Evolutionary conservation across 2,888 invertebrate species (phyloP).

Genomic region (Standfussiana lucernea): DNA sequence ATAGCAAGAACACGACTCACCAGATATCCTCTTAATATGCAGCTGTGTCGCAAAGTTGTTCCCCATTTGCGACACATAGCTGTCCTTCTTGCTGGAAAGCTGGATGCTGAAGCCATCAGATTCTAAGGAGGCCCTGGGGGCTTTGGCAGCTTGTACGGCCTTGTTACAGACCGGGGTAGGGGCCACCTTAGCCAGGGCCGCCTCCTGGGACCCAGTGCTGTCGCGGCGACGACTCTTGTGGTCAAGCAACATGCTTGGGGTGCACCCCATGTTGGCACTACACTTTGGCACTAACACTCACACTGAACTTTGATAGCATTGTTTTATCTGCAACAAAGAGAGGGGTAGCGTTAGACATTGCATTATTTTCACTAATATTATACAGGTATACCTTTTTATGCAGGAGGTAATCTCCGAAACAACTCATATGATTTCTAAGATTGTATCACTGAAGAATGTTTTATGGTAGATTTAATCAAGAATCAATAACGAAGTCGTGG

Average conservation of each 20-base stretch:
- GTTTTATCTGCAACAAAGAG: conserved; percentile 80
- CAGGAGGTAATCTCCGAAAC: not conserved
- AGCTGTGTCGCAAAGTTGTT: conserved; percentile 89
- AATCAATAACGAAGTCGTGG: not conserved
- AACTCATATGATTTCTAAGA: not conserved
- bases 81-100: conserved; percentile 88
- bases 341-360: conserved; percentile 19
- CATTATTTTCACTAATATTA: not conserved
- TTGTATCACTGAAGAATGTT: not conserved
- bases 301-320: conserved; percentile 77
- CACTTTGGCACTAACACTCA: conserved; percentile 86
- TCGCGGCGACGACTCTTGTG: conserved; percentile 91
- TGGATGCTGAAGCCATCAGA: conserved; percentile 90
- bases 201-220: conserved; percentile 89
- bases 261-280: conserved; percentile 91
- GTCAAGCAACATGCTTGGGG: conserved; percentile 92
- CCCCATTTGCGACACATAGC: conserved; percentile 90
- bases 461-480: not conserved
- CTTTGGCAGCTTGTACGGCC: conserved; percentile 86
- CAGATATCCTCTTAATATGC: conserved; percentile 89
- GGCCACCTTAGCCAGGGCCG: conserved; percentile 86
- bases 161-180: conserved; percentile 87
- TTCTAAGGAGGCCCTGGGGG: conserved; percentile 87
- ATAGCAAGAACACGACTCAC: conserved; percentile 74
- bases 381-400: not conserved